Evolutionary conservation across 2,797 vertebrate species (phyloP).

Genomic region (Tenualosa thibaudeaui): DNA sequence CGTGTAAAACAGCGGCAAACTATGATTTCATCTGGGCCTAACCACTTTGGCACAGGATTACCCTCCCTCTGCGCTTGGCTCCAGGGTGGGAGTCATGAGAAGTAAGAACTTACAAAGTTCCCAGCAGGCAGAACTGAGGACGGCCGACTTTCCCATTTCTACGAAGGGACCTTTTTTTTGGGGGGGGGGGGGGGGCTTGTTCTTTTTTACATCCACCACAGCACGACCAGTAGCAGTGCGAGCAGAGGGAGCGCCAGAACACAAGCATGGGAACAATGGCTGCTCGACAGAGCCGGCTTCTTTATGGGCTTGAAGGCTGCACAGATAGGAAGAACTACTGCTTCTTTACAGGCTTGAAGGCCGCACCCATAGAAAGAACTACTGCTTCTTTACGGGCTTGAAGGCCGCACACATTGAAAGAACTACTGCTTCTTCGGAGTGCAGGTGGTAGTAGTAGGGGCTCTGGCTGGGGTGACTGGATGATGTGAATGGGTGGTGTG

Average conservation of each 20-base stretch:
- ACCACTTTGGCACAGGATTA: constrained; percentile 52
- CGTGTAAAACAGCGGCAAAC: constrained; percentile 64
- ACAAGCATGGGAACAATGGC: neutral
- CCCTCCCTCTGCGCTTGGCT: constrained; percentile 56
- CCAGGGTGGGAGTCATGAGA: constrained; percentile 67
- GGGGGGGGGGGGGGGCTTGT: neutral
- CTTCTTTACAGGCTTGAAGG: neutral
- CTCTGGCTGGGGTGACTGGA: neutral
- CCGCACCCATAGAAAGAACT: too few relatives aligned
- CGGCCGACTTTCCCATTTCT: constrained; percentile 22
- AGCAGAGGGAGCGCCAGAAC: neutral
- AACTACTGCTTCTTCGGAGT: neutral
- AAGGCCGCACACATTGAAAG: too few relatives aligned
- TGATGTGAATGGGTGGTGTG: constrained; percentile 4
- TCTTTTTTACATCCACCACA: neutral
- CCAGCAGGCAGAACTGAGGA: constrained; percentile 54
- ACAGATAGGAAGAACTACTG: neutral
- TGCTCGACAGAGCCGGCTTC: neutral
- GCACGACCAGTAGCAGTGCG: neutral
- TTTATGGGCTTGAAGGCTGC: neutral
- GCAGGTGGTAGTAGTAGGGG: neutral
- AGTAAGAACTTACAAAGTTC: constrained; percentile 65
- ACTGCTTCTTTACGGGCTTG: too few relatives aligned
- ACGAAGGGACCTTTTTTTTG: neutral
- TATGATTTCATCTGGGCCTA: constrained; percentile 66